Evolutionary conservation across 2,113 vertebrate genomes (phyloP).

Genomic region (Anser brachyrhynchus): DNA sequence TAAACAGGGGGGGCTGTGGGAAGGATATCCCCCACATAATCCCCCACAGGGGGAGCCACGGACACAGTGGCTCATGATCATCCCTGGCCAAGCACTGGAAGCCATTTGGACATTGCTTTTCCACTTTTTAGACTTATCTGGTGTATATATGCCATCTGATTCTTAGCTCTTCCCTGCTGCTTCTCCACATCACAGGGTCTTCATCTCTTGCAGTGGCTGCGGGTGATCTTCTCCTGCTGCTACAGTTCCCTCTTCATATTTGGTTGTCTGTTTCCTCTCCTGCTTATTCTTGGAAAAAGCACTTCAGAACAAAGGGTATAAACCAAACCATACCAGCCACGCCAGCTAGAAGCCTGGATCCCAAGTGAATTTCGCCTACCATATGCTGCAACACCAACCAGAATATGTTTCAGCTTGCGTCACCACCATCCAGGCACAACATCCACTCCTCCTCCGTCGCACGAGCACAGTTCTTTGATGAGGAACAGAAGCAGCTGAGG

Average conservation of each 20-base stretch:
- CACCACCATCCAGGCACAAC: fast-evolving
- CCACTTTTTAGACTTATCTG: neutral
- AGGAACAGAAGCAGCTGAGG: neutral
- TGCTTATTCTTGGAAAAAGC: neutral
- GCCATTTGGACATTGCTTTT: neutral
- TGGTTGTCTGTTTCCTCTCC: neutral
- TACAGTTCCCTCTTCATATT: neutral
- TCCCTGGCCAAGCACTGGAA: neutral
- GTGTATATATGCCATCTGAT: neutral
- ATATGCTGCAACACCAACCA: neutral
- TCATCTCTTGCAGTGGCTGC: neutral
- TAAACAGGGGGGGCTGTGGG: neutral
- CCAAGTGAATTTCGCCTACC: neutral
- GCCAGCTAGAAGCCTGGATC: neutral
- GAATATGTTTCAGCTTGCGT: neutral
- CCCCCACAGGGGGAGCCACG: fast-evolving
- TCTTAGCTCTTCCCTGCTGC: neutral
- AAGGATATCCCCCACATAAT: neutral
- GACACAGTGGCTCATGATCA: neutral
- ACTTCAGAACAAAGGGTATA: neutral
- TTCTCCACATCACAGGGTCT: neutral
- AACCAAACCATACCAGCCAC: neutral
- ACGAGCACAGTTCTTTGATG: neutral
- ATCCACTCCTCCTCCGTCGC: neutral
- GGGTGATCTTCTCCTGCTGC: neutral